phyloP scores from a whole-genome alignment of 2,888 invertebrate species.

The Rhamnusium bicolor region DNA sequence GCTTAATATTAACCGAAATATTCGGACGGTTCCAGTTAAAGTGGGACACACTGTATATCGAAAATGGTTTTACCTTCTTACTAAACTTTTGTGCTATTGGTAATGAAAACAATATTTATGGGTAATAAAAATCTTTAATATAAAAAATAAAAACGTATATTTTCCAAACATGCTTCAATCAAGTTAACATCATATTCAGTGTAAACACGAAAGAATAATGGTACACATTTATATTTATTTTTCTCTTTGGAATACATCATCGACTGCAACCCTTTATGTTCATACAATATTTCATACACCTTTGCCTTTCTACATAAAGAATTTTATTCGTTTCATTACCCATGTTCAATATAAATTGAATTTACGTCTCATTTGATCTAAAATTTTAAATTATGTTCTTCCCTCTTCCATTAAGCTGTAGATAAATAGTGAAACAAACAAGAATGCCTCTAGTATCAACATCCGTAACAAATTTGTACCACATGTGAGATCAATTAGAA shows the following conservation, averaged over 20 bases:
- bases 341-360: slow-evolving; percentile 14
- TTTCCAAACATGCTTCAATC: background rate
- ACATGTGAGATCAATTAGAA: slow-evolving; percentile 34
- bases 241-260: slow-evolving; percentile 11
- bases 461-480: slow-evolving; percentile 30
- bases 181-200: background rate
- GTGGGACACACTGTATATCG: too few species aligned
- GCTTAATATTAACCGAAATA: too few species aligned
- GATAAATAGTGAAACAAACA: slow-evolving; percentile 10
- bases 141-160: too few species aligned
- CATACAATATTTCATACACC: slow-evolving; percentile 26
- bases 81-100: too few species aligned
- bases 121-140: too few species aligned
- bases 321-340: slow-evolving; percentile 23
- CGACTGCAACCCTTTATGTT: slow-evolving; percentile 22
- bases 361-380: slow-evolving; percentile 24
- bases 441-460: slow-evolving; percentile 13
- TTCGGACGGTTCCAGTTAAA: too few species aligned
- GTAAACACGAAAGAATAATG: background rate
- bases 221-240: background rate
- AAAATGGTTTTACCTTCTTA: too few species aligned
- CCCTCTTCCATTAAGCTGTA: background rate
- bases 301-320: slow-evolving; percentile 22
- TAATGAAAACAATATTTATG: too few species aligned
- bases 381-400: slow-evolving; percentile 27